Evolutionary conservation across 2,888 invertebrate genomes (phyloP), one percentile per base, ranked within the genome.

Genomic region (Galeruca laticollis): DNA sequence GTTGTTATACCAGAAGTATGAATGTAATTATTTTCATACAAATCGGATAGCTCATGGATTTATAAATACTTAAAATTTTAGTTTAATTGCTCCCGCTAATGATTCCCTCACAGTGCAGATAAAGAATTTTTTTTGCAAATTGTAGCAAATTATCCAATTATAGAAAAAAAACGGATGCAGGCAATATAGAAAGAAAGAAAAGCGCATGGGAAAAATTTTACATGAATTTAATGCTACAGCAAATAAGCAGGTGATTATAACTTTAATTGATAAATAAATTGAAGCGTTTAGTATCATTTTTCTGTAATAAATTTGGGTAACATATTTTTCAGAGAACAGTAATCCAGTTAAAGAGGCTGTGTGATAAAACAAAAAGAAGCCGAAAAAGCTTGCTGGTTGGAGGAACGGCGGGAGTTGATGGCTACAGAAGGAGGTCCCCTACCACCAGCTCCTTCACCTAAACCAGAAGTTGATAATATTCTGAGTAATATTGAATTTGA

Each of bases 371-470:
- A 31, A 68, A 68, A 47, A 62, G 68, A 40, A 54, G 11, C 18
- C 37, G 68, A 57, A 68, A 68, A 57, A 35, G 1, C 31, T 51
- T 20, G 21, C 57, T 68, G 21, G 68, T 62, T 8, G n/a, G 57
- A 61, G 54, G 68, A 68, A 52, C 54, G 68, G 62, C 54, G 68
- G 3, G 62, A 68, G 26, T 20, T 68, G 47, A 62, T 63, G 68
- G 56, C 62, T 4, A 60, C 68, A 52, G 68, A 62, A 3, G 62
- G 56, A 54, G 68, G 68, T 54, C 56, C 56, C 37, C 37, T 62
- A 18, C 35, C 35, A 65, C 57, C 35, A 13, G 20, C 51, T 11
- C 65, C 65, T 54, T 21, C 54, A n/a, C 56, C 57, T 10, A 33
- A 40, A 47, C 57, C 57, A 31, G 65, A 65, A 35, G 57, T 65